Evolutionary conservation across 2,113 vertebrate species (phyloP).

Genomic region (Brachypteracias leptosomus): DNA sequence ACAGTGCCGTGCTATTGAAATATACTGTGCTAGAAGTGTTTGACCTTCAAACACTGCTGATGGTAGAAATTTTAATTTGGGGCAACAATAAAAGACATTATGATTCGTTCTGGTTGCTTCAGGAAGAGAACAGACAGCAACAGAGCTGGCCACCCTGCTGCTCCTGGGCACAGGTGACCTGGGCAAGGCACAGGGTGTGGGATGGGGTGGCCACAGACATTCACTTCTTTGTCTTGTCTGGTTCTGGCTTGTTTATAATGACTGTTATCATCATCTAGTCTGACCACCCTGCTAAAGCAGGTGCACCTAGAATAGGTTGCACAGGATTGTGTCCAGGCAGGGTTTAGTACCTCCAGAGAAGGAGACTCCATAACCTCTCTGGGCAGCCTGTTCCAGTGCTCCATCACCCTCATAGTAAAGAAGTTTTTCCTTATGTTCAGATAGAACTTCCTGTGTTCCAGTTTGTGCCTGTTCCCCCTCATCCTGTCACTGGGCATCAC

Average conservation of each 20-base stretch:
- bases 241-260: background rate
- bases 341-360: background rate
- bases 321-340: background rate
- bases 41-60: background rate
- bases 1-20: rapidly evolving
- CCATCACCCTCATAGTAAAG: too few species aligned
- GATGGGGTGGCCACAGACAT: rapidly evolving
- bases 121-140: rapidly evolving
- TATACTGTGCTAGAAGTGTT: rapidly evolving
- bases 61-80: rapidly evolving
- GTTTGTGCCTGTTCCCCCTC: background rate
- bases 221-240: background rate
- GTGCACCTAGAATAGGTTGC: background rate
- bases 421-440: background rate
- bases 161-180: rapidly evolving
- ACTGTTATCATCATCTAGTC: background rate
- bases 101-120: background rate
- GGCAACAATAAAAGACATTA: too few species aligned
- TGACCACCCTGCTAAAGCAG: background rate
- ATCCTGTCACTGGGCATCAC: background rate
- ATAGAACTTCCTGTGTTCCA: background rate
- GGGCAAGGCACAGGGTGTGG: rapidly evolving
- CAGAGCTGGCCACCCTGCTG: rapidly evolving
- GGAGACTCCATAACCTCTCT: background rate
- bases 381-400: background rate